These are phyloP conservation scores for Pseudanteris insignis DNA, from an alignment of 2,888 invertebrate genomes.

Conservation along the genomic window DNA sequence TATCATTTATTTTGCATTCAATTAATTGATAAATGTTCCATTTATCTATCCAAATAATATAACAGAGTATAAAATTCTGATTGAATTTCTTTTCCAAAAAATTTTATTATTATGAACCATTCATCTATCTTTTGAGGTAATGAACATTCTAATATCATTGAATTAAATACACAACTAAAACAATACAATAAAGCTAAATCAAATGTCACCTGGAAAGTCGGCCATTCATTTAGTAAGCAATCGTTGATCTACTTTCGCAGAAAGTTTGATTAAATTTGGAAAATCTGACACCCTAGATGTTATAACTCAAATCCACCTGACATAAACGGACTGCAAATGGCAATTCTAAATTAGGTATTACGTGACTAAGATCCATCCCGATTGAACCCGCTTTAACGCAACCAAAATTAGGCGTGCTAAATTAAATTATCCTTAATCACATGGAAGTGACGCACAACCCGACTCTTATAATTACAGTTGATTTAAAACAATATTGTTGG, in stretches of 20 bases:
- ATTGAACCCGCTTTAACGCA: conserved; percentile 7
- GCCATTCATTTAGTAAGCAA: neutral
- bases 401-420: conserved; percentile 14
- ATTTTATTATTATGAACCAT: too few species aligned
- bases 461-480: neutral
- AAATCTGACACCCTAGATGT: conserved; percentile 7
- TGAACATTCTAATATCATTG: too few species aligned
- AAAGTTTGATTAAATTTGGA: conserved; percentile 20
- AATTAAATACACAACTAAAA: too few species aligned
- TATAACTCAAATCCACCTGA: conserved; percentile 8
- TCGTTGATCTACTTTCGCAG: neutral
- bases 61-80: too few species aligned
- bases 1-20: too few species aligned
- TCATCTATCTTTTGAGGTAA: too few species aligned
- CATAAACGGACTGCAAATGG: conserved; percentile 9
- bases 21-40: too few species aligned
- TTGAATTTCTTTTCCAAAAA: too few species aligned
- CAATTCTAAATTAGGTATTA: conserved; percentile 22
- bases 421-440: conserved; percentile 9
- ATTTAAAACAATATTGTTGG: conserved; percentile 1
- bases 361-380: conserved; percentile 25
- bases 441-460: neutral
- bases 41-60: too few species aligned
- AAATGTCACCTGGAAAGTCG: neutral
- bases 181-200: too few species aligned